Evolutionary conservation across 2,888 invertebrate species (phyloP), one percentile per base, ranked within the genome.

Genomic region (Xestia ashworthii): DNA sequence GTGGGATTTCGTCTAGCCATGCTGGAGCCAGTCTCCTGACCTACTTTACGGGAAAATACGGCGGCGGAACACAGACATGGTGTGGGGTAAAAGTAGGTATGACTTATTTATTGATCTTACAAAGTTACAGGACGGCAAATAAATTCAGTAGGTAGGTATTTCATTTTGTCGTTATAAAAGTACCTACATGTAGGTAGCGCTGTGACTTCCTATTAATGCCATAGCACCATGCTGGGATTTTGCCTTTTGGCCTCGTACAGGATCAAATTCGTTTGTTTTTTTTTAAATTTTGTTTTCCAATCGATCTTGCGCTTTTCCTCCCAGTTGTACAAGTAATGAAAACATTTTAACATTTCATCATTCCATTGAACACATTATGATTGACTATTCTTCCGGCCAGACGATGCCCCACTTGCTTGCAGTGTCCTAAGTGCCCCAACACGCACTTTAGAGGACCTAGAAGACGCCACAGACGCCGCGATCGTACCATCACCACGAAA

Each of bases 11-110:
- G 85, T 82, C 82, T 82, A 75, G 82, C 71, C 82, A 69, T 11
- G 16, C 3, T 3, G 82, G 82, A 81, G 85, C 85, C 82, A 48
- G 48, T 32, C 60, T 38, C 38, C 1, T 85, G 71, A 65, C 81
- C 81, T 65, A 74, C 5, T 69, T 72, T 44, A 12, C n/a, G 11
- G 22, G 64, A 22, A 44, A 67, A 58, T 80, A 84, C 41, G 38
- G 14, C 32, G 12, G 14, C 16, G 38, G 3, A 0, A 38, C 50
- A 25, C 53, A 41, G 19, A 78, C 14, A 25, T 73, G 53, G 55
- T 50, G 67, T 58, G 19, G 58, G 25, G 55, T 14, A 16, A 41
- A 80, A 68, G 5, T 41, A 41, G 60, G 41, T n/a, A n/a, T n/a
- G n/a, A 38, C 48, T 5, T 1, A 22, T 41, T 38, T 84, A 81